Conservation (phyloP, 2,797 vertebrate species). For the Apogon talboti region DNA sequence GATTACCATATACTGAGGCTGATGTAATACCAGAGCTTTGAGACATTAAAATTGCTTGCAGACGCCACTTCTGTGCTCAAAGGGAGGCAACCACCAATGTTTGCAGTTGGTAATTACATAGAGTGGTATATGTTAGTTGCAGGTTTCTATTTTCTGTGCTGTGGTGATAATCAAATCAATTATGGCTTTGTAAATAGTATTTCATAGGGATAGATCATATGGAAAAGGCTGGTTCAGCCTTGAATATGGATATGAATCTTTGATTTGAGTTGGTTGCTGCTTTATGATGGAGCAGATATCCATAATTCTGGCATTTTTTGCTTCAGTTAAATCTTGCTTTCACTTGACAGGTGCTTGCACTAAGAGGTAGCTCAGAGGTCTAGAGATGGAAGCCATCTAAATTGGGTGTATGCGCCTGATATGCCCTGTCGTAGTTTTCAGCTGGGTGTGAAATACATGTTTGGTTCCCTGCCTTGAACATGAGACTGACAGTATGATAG, state of each 20-base stretch:
- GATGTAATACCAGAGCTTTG: conserved; percentile 7
- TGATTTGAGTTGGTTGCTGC: conserved; percentile 1
- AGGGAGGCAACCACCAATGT: conserved; percentile 40
- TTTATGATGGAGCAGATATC: conserved; percentile 1
- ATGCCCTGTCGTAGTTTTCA: conserved; percentile 18
- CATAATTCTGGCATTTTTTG: conserved; percentile 12
- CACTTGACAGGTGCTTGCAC: conserved; percentile 31
- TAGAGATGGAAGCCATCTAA: conserved; percentile 53
- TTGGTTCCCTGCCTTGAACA: conserved; percentile 24
- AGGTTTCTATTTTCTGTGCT: conserved; percentile 58
- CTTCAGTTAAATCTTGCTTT: conserved; percentile 18
- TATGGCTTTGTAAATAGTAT: conserved; percentile 59
- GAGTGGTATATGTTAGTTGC: conserved; percentile 40
- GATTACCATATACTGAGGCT: conserved; percentile 16
- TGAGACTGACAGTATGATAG: conserved; percentile 13
- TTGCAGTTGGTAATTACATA: conserved; percentile 63
- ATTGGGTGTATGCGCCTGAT: conserved; percentile 44
- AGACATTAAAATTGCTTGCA: conserved; percentile 27
- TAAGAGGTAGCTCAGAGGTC: conserved; percentile 28
- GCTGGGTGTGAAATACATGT: conserved; percentile 27
- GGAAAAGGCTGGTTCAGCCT: conserved; percentile 9
- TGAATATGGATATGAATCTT: conserved; percentile 3
- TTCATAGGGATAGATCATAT: conserved; percentile 35
- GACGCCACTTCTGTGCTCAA: conserved; percentile 54
- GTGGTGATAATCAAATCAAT: conserved; percentile 59